These are phyloP conservation scores for Cyrtodaria siliqua DNA, from an alignment of 2,888 invertebrate genomes.

Conservation along the genomic window DNA sequence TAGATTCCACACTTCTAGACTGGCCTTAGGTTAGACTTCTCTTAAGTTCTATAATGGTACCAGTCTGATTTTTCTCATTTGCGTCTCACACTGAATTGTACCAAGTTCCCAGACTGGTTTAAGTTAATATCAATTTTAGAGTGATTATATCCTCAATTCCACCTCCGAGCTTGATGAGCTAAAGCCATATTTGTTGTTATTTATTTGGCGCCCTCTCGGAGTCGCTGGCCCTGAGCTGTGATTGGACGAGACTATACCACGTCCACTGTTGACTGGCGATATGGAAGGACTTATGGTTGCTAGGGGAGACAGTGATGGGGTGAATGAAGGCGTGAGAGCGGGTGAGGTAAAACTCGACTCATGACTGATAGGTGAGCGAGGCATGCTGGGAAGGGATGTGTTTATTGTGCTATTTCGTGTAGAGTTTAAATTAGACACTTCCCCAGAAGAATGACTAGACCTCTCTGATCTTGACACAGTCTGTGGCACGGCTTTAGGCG, in stretches of 20 bases:
- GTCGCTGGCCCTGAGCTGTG: constrained; percentile 60
- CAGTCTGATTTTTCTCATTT: too few relatives aligned
- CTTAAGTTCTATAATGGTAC: too few relatives aligned
- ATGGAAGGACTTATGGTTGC: constrained; percentile 93
- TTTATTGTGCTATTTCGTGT: constrained; percentile 85
- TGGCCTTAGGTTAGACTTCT: too few relatives aligned
- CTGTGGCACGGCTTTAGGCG: constrained; percentile 87
- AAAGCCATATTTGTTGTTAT: constrained; percentile 54
- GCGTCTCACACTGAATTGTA: too few relatives aligned
- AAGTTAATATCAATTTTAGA: too few relatives aligned
- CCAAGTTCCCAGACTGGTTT: too few relatives aligned
- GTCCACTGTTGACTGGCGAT: constrained; percentile 64
- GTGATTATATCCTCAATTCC: constrained; percentile 51
- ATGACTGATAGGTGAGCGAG: constrained; percentile 97
- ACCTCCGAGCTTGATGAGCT: constrained; percentile 59
- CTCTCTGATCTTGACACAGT: constrained; percentile 90
- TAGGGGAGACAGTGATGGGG: constrained; percentile 96
- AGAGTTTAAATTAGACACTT: constrained; percentile 58
- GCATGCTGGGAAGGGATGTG: constrained; percentile 91
- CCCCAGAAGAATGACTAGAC: constrained; percentile 65
- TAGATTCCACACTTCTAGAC: too few relatives aligned
- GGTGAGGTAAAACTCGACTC: constrained; percentile 89
- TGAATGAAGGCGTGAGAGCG: constrained; percentile 98
- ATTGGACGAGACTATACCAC: constrained; percentile 48
- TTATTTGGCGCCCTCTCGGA: constrained; percentile 42